Base-by-base conservation (phyloP, 35 echinoderm and acorn worm species). In the Apostichopus californicus region DNA sequence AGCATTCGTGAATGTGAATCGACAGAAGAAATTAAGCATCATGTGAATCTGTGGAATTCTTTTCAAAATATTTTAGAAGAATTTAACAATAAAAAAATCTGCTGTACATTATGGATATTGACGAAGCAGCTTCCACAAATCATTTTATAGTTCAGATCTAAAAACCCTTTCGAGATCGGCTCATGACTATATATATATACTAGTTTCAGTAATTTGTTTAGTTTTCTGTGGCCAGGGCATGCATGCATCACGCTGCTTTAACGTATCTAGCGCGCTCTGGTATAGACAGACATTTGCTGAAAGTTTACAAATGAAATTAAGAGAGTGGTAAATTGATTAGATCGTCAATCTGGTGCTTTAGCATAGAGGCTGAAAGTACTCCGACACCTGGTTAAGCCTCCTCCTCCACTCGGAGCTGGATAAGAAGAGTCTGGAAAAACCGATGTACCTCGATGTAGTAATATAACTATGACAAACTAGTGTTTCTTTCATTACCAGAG, bases 301-400 rank as follows among this genome's bases (percentile, higher is more conserved):
- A 68, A 68, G 64, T 68, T 68, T 68, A 68, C 64, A 68, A 68
- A 68, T 68, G 64, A 68, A 68, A 68, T 68, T 68, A 68, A 14
- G 64, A 68, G 64, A 18, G 64, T 18, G 64, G 64, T 68, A 68
- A 68, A 68, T 68, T 68, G 64, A 68, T 68, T 68, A 68, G 64
- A 68, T 68, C 7, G 64, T 8, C 11, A 68, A 68, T 68, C 64
- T 68, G 6, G 64, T 68, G 64, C 64, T 68, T 46, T 68, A 18
- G 11, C 64, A 68, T 18, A 14, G 64, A 18, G 9, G 64, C 64
- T 68, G 64, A 68, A 68, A 68, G 64, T 68, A 18, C 64, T 68
- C 64, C 64, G 64, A 68, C 64, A 68, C 64, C 64, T 68, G 64
- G 11, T 18, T 68, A 68, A 68, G 11, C 64, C 64, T 68, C 64